Base-by-base conservation (phyloP, 2,113 vertebrate species). In the Oryzias celebensis region DNA sequence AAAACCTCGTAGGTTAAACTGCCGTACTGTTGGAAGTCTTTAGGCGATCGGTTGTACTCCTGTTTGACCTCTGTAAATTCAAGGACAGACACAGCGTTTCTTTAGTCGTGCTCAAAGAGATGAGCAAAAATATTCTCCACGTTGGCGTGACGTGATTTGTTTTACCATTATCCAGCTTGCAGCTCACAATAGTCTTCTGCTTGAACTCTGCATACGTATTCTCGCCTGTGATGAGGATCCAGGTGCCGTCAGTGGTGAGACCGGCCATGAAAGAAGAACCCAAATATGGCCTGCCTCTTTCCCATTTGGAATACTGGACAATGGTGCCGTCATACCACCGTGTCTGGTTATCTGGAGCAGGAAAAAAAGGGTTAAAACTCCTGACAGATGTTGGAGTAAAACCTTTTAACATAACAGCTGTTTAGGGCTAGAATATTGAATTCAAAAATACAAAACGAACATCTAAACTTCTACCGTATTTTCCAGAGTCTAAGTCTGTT, bases 261-360 rank as follows among this genome's bases (percentile, higher is more conserved):
- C 93, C 96, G 28, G 94, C 93, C 87, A 94, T 82, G 90, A 96
- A 98, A 14, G 77, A 50, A 14, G 58, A 68, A 2, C 86, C 72
- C 28, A 94, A 45, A 23, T 84, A 20, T 36, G 94, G 95, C 76
- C 96, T 91, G 58, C 96, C 96, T 1, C 17, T 22, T 14, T 70
- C 87, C 97, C 97, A 99, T 65, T 96, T 94, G 63, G 94, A 95
- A 76, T 93, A 99, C n/a, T 93, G 92, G 51, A 96, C 85, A 13
- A 67, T 80, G 46, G 95, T 96, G 59, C 93, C 92, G 57, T 99
- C 97, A 47, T 91, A 92, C 97, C 97, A 99, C 83, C 90, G 93
- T 61, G 94, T 86, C 71, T 83, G 70, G 44, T 93, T 81, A 84
- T 90, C 97, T 97, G 75, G 54, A 62, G 55, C 42, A 56, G 4